phyloP scores from a whole-genome alignment of 2,888 invertebrate species.

The Cataglyphis altisquamis region DNA sequence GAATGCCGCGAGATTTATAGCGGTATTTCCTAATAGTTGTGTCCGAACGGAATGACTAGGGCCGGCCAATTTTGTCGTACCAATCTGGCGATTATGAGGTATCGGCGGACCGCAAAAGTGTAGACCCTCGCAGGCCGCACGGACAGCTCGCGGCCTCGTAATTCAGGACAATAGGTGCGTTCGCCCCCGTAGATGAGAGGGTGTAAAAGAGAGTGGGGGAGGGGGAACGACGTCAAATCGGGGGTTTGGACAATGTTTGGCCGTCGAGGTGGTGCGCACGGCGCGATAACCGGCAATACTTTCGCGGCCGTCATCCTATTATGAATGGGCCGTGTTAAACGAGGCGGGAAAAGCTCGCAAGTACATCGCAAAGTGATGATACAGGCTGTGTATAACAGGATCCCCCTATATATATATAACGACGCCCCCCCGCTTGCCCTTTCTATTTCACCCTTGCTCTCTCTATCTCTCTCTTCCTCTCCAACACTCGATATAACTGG shows the following conservation, averaged over 20 bases:
- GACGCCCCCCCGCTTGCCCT: not conserved
- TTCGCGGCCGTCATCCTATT: conserved; percentile 75
- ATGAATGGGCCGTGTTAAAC: conserved; percentile 80
- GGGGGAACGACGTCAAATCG: conserved; percentile 61
- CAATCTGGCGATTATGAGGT: conserved; percentile 76
- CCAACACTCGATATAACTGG: not conserved
- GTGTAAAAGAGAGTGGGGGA: conserved; percentile 1
- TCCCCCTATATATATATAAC: conserved; percentile 42
- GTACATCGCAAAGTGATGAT: conserved; percentile 79
- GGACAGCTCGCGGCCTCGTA: conserved; percentile 53
- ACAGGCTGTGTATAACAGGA: conserved; percentile 76
- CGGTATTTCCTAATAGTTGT: conserved; percentile 66
- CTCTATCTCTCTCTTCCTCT: conserved; percentile 1
- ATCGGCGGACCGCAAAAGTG: conserved; percentile 59
- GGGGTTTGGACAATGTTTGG: conserved; percentile 70
- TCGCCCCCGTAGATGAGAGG: not conserved
- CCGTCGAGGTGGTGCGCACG: conserved; percentile 61
- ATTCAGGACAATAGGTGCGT: conserved; percentile 60
- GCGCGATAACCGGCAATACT: conserved; percentile 75
- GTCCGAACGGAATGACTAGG: conserved; percentile 57
- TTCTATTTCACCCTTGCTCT: not conserved
- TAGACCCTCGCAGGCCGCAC: conserved; percentile 56
- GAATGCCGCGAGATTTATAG: conserved; percentile 66
- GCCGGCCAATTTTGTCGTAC: conserved; percentile 69
- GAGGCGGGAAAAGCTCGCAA: conserved; percentile 80